Percentiles rank a stretch among this genome's conserved stretches.
These are phyloP conservation scores for Galaxias olidus DNA, from an alignment of 2,797 vertebrate species.

Conservation along the genomic window DNA sequence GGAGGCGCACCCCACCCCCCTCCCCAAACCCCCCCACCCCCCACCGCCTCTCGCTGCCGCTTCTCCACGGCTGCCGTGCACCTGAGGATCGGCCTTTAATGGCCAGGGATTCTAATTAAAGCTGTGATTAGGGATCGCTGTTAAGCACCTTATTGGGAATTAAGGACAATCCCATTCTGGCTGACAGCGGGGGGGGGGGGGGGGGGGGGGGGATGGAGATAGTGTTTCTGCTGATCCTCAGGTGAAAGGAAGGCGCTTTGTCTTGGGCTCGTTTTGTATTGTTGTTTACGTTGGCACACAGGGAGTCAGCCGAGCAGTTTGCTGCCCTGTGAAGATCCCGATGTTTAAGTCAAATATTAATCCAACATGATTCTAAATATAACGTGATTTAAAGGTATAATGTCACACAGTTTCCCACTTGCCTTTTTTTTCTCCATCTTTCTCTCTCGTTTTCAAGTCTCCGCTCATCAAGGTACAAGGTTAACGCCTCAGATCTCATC, in stretches of 20 bases:
- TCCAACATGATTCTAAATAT: too few relatives aligned
- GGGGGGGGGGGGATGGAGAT: conserved; percentile 18
- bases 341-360: neutral
- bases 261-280: neutral
- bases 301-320: conserved; percentile 28
- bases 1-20: neutral
- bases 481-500: conserved; percentile 36
- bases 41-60: neutral
- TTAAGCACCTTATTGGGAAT: conserved; percentile 84
- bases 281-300: conserved; percentile 43
- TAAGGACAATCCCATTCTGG: conserved; percentile 78
- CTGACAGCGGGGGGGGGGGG: conserved; percentile 59
- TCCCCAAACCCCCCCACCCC: neutral
- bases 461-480: conserved; percentile 17
- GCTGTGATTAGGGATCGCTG: conserved; percentile 78
- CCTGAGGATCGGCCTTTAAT: conserved; percentile 79
- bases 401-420: neutral
- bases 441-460: neutral
- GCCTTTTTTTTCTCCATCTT: neutral
- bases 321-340: conserved; percentile 24
- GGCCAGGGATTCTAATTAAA: conserved; percentile 82
- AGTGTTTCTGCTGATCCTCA: neutral
- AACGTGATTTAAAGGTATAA: conserved; percentile 4
- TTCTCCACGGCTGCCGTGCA: conserved; percentile 46
- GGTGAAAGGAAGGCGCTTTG: neutral